phyloP scores from a whole-genome alignment of 2,113 vertebrate genomes.

The Zosterops borbonicus region DNA sequence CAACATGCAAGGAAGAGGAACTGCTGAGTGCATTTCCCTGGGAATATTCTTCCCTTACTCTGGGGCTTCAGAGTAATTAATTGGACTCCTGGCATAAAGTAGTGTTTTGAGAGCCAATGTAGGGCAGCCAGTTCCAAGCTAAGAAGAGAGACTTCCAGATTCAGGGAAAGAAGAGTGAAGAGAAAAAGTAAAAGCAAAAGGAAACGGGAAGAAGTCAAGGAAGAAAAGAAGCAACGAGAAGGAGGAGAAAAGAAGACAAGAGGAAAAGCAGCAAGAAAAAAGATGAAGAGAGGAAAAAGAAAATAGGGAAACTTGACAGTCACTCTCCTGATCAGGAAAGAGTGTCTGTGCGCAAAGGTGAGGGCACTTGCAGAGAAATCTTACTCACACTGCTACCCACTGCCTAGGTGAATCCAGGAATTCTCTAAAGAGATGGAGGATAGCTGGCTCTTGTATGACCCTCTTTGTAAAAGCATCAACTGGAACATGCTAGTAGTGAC shows the following conservation, averaged over 20 bases:
- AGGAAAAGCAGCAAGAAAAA: background rate
- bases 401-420: background rate
- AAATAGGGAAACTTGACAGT: background rate
- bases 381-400: background rate
- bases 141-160: background rate
- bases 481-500: background rate
- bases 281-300: background rate
- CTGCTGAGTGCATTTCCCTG: background rate
- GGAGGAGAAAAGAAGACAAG: background rate
- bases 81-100: background rate
- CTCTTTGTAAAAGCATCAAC: background rate
- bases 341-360: background rate
- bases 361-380: background rate
- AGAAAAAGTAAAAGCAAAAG: background rate
- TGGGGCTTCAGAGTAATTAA: background rate
- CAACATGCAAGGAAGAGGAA: background rate
- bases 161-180: accelerated
- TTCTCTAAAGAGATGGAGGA: background rate
- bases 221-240: accelerated
- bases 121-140: background rate
- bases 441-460: background rate
- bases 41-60: background rate
- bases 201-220: background rate
- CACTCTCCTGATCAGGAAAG: background rate
- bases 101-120: background rate